These are phyloP conservation scores for Morus bassanus DNA, from an alignment of 2,797 vertebrate genomes.

Conservation along the genomic window DNA sequence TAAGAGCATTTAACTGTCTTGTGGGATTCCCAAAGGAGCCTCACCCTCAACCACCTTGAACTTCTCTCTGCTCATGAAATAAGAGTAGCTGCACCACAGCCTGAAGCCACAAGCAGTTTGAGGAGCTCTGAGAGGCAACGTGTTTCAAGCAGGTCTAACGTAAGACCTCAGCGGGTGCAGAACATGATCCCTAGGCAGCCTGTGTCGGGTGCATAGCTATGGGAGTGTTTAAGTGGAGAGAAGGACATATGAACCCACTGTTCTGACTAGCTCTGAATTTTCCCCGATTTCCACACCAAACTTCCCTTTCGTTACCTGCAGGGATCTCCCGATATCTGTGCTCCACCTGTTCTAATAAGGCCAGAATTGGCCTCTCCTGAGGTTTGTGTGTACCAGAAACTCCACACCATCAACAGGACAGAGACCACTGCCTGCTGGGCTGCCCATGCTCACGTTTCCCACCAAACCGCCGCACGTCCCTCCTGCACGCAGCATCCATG, in stretches of 20 bases:
- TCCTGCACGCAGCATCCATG: fast-evolving
- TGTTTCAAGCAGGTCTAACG: not conserved
- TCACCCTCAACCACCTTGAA: not conserved
- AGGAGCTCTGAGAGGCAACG: not conserved
- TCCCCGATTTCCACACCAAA: not conserved
- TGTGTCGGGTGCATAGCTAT: not conserved
- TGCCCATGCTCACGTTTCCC: not conserved
- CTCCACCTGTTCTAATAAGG: not conserved
- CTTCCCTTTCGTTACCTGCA: not conserved
- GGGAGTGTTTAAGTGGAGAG: not conserved
- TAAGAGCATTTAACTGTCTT: not conserved
- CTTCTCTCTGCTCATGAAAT: not conserved
- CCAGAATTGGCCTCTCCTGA: not conserved
- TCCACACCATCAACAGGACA: not conserved
- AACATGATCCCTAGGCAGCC: not conserved
- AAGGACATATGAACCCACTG: not conserved
- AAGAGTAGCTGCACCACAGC: not conserved
- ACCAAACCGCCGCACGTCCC: not conserved
- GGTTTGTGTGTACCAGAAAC: not conserved
- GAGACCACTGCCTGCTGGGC: not conserved
- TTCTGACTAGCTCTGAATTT: not conserved
- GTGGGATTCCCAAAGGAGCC: not conserved
- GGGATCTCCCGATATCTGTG: not conserved
- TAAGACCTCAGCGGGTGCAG: not conserved
- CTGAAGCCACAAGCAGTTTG: not conserved